Base-by-base conservation (phyloP, 1,140 invertebrate species). In the Armadillidium nasatum region DNA sequence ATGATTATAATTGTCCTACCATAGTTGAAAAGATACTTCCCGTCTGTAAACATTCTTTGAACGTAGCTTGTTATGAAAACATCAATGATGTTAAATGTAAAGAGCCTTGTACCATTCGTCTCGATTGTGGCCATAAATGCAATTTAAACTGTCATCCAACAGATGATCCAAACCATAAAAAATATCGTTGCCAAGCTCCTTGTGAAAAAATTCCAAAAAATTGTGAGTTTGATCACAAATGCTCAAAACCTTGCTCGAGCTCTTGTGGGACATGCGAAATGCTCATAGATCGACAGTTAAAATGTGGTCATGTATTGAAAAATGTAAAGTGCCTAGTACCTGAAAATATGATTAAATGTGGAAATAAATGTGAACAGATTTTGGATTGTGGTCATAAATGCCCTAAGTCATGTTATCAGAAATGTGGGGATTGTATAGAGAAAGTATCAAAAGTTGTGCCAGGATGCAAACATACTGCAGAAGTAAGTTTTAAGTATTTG, bases 341-440 rank as follows among this genome's bases (percentile, higher is more conserved):
- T 21, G 46, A 72, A 45, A 11, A 33, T 66, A 3, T 7, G 4
- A 0, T 45, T 19, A 21, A 21, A 15, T 45, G 80, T 71, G 50
- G 60, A 10, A 45, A 71, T 0, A 7, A 0, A 13, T 79, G 81
- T 33, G 43, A 73, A 50, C 74, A 22, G n/a, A 71, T 67, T 9
- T 74, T 80, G 15, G 43, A 75, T 15, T 80, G 81, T 76, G 81
- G 79, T 15, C 82, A 82, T 76, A n/a, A 23, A 19, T 82, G 81
- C 54, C 46, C 44, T 11, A 68, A 54, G 43, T 72, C 60, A 21
- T 82, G 82, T 68, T 44, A 71, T 45, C 46, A 81, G 54, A 46
- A 68, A 0, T 82, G 82, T 76, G 73, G 77, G 7, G 7, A 22
- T 9, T 78, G 77, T 19, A 69, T 46, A 19, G 60, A 44, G 13